phyloP scores from a whole-genome alignment of 2,113 vertebrate species.

The Podarcis raffonei region DNA sequence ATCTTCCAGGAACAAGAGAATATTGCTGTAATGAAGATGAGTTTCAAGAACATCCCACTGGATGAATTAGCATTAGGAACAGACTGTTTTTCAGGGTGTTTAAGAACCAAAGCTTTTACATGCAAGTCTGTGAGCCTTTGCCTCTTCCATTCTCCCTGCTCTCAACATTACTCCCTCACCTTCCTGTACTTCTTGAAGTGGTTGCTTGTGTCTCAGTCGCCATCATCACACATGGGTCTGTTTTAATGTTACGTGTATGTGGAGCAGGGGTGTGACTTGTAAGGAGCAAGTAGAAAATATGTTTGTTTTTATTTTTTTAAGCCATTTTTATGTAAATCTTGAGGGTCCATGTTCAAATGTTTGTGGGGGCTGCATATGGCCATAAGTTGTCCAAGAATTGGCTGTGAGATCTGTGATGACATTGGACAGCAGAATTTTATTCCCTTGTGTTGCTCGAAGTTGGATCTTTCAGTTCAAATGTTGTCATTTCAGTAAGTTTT shows the following conservation, averaged over 20 bases:
- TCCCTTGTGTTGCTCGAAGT: accelerated
- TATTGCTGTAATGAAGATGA: neutral
- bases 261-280: neutral
- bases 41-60: neutral
- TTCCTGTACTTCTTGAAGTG: neutral
- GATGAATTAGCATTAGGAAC: neutral
- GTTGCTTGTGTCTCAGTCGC: neutral
- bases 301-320: too few species aligned
- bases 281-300: too few species aligned
- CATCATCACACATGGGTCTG: neutral
- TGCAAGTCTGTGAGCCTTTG: neutral
- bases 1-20: neutral
- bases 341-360: too few species aligned
- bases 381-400: too few species aligned
- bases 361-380: neutral
- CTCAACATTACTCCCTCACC: neutral
- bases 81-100: neutral
- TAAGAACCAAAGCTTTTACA: neutral
- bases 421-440: neutral
- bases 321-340: too few species aligned
- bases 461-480: neutral
- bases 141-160: neutral
- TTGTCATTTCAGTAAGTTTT: neutral
- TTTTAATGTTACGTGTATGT: neutral
- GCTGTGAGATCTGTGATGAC: neutral